These are phyloP conservation scores for Frieseomelitta varia DNA, from an alignment of 1,140 invertebrate species.

Conservation along the genomic window DNA sequence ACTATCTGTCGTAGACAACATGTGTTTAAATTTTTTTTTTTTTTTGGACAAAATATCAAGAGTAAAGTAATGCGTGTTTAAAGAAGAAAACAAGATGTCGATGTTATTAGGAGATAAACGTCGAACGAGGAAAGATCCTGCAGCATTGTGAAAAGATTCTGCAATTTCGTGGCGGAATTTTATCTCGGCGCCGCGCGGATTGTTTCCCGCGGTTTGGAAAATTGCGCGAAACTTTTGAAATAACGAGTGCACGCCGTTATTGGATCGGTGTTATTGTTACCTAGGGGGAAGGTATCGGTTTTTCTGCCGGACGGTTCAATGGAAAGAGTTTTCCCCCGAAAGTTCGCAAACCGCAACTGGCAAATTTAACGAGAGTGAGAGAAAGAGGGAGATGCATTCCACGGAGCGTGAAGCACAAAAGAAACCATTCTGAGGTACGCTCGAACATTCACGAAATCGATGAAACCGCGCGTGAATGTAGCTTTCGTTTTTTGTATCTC, in stretches of 20 bases:
- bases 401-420: background rate
- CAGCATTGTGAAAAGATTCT: background rate
- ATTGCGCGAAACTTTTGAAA: background rate
- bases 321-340: background rate
- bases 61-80: too few species aligned
- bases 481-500: background rate
- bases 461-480: background rate
- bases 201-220: background rate
- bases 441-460: too few species aligned
- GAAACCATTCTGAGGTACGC: background rate
- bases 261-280: background rate
- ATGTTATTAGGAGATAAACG: background rate
- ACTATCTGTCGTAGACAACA: too few species aligned
- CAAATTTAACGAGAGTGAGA: background rate
- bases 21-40: too few species aligned
- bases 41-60: too few species aligned
- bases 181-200: background rate
- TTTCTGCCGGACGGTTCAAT: background rate
- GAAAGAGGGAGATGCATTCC: too few species aligned
- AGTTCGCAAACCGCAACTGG: too few species aligned
- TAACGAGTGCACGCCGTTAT: background rate
- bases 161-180: background rate
- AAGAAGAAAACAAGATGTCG: too few species aligned
- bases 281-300: too few species aligned
- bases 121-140: background rate